phyloP scores from a whole-genome alignment of 2,113 vertebrate species.

The Rhegmatorhina hoffmannsi region DNA sequence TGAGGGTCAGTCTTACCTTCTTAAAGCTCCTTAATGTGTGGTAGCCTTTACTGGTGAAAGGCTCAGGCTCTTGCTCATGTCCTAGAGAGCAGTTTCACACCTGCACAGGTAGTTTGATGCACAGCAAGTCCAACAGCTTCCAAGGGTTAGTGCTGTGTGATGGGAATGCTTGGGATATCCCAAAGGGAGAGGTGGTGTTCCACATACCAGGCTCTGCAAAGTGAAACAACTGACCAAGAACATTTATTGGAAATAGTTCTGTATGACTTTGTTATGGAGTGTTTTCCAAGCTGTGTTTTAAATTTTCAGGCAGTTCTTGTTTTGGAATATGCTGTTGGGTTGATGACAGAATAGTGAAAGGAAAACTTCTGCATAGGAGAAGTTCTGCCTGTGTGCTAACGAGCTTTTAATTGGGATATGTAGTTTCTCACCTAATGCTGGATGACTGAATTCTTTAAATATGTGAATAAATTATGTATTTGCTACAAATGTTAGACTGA shows the following conservation, averaged over 20 bases:
- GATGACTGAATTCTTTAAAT: background rate
- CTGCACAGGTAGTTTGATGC: background rate
- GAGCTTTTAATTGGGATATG: background rate
- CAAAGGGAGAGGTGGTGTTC: background rate
- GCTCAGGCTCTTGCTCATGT: background rate
- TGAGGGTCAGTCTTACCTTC: background rate
- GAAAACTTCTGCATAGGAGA: background rate
- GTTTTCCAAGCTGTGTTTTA: background rate
- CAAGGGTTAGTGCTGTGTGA: rapidly evolving
- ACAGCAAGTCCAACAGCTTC: background rate
- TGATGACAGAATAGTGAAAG: background rate
- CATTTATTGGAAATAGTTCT: background rate
- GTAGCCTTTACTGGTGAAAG: background rate
- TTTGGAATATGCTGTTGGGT: background rate
- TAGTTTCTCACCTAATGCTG: rapidly evolving
- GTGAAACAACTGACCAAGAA: background rate
- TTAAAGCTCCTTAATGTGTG: background rate
- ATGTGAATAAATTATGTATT: background rate
- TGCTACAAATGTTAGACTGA: background rate
- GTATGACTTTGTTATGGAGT: rapidly evolving
- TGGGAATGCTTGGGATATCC: background rate
- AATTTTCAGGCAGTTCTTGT: background rate
- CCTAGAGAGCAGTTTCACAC: background rate
- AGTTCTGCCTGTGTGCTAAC: background rate
- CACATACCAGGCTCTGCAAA: background rate